phyloP scores from a whole-genome alignment of 2,888 invertebrate genomes.

The Acheta domesticus region DNA sequence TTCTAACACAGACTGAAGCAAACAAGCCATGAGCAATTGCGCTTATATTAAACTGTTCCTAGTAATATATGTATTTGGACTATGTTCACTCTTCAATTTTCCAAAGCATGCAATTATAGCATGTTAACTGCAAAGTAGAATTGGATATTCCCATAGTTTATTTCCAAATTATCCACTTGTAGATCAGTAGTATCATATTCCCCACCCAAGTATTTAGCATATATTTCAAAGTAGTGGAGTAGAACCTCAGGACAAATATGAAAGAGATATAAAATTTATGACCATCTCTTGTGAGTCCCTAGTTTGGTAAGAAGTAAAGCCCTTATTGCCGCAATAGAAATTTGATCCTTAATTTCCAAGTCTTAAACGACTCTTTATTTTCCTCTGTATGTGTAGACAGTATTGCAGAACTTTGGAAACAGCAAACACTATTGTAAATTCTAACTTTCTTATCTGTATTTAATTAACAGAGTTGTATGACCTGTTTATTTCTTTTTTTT shows the following conservation, averaged over 20 bases:
- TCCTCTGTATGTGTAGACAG: background rate
- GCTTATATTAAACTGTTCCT: background rate
- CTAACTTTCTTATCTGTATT: conserved; percentile 4
- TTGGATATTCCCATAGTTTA: background rate
- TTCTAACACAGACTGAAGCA: background rate
- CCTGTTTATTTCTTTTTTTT: conserved; percentile 36
- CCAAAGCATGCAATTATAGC: background rate
- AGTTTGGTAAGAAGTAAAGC: background rate
- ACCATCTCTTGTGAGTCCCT: no score
- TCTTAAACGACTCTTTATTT: background rate
- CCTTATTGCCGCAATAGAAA: background rate
- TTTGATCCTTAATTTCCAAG: background rate
- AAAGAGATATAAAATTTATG: no score
- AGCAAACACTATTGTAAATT: background rate
- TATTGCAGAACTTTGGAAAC: background rate
- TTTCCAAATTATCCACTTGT: no score
- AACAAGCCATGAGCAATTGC: background rate
- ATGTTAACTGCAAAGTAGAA: background rate
- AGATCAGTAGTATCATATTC: background rate
- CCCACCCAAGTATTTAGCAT: background rate
- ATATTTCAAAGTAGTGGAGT: background rate
- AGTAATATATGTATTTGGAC: background rate
- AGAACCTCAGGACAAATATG: background rate
- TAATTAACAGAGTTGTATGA: conserved; percentile 29
- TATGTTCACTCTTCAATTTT: background rate